These are phyloP conservation scores for Ashinkailepas kermadecensis DNA, from an alignment of 2,888 invertebrate species.

Conservation along the genomic window DNA sequence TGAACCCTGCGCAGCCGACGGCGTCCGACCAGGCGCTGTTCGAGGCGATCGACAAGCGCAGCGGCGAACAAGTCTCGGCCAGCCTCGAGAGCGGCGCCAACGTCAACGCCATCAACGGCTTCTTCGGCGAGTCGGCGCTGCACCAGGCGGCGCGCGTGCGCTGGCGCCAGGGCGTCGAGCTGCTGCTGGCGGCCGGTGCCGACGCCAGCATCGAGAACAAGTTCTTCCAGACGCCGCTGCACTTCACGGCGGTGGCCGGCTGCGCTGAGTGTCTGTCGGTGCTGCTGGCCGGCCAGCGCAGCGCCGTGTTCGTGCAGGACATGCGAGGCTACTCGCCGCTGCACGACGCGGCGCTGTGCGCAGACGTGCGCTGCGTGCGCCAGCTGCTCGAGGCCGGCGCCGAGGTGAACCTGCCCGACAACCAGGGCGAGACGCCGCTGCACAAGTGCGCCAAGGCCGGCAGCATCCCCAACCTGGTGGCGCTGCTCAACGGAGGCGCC, in stretches of 20 bases:
- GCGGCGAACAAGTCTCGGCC: slow-evolving; percentile 26
- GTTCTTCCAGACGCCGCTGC: slow-evolving; percentile 34
- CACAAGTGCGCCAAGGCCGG: slow-evolving; percentile 54
- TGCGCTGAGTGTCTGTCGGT: slow-evolving; percentile 30
- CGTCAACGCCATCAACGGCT: slow-evolving; percentile 33
- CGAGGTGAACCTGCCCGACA: slow-evolving; percentile 45
- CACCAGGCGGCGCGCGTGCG: slow-evolving; percentile 32
- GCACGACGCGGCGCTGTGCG: slow-evolving; percentile 32
- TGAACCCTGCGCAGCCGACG: slow-evolving; percentile 13
- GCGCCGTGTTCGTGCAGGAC: slow-evolving; percentile 30
- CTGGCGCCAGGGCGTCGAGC: slow-evolving; percentile 31
- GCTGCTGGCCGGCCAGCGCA: slow-evolving; percentile 28
- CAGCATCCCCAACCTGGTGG: slow-evolving; percentile 51
- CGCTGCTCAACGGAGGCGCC: slow-evolving; percentile 46
- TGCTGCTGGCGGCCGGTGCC: slow-evolving; percentile 30
- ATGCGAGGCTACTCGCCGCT: slow-evolving; percentile 33
- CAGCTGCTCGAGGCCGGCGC: slow-evolving; percentile 45
- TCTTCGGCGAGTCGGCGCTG: slow-evolving; percentile 34
- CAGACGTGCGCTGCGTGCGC: slow-evolving; percentile 27
- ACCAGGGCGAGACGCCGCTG: slow-evolving; percentile 44
- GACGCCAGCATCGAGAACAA: slow-evolving; percentile 32
- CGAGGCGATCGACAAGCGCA: slow-evolving; percentile 30
- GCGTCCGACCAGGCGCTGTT: slow-evolving; percentile 22
- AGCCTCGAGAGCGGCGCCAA: slow-evolving; percentile 28
- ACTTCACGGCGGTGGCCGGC: slow-evolving; percentile 32